Evolutionary conservation across 2,113 vertebrate species (phyloP), one percentile per base, ranked within the genome.

Genomic region (Trichomycterus rosablanca): DNA sequence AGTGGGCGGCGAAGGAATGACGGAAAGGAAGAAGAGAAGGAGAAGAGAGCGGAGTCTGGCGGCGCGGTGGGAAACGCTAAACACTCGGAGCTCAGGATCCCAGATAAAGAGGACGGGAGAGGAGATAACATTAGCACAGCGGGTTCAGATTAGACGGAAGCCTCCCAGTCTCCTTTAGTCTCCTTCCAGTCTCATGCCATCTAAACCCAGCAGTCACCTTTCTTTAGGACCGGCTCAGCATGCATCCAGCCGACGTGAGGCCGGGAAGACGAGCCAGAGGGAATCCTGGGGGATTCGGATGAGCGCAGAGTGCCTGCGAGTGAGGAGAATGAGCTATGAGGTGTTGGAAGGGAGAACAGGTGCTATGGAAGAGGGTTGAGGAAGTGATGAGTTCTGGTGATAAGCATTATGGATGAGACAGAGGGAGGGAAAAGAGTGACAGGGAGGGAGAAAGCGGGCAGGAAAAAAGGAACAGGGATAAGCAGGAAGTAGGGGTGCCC

Each of bases 1-100:
- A 72, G 70, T 72, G 74, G 63, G 59, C 66, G 63, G 63, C 45
- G 63, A 70, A 43, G 44, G 59, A 63, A 67, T 43, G 56, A 55
- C 32, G 34, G 59, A 62, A 14, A 54, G 50, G 59, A 18, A 45
- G 39, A 34, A 59, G 39, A 14, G 15, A 18, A 18, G 23, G 1
- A 14, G 42, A 45, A 30, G 54, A 39, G 60, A 3, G 3, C 12
- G 35, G 60, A 3, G 3, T 10, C 18, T 0, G 22, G 30, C 9
- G 46, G 57, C 1, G 34, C 46, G 11, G 42, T 63, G 53, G 68
- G 54, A 58, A 59, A 51, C 45, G 45, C 53, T 58, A 26, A 3
- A 22, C 19, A 24, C 30, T 22, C 16, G 22, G 7, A 39, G 53
- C 30, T 53, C 46, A 48, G 30, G 43, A 51, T 46, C 19, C 5